Base-by-base conservation (phyloP, 2,113 vertebrate species). In the Pampusana beccarii region DNA sequence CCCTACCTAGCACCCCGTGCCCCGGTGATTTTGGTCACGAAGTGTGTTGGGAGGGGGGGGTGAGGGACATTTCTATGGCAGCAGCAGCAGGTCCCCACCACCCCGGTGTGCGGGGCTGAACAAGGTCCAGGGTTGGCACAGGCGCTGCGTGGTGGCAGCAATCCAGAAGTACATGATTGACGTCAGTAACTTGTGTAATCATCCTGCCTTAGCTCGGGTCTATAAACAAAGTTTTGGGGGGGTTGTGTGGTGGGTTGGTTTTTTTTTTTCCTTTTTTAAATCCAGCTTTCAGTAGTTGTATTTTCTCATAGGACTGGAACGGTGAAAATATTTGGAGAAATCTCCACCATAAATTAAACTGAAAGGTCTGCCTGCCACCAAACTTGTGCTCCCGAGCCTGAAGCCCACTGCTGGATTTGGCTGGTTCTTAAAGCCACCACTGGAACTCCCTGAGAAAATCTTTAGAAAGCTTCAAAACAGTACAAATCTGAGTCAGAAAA, bases 131-230 rank as follows among this genome's bases (percentile, higher is more conserved):
- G 58, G 74, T 48, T 96, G 94, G 95, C 94, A 96, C 84, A 62
- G 11, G 3, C 36, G 6, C 28, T 28, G 79, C 4, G 0, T 0
- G 5, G 74, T 93, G 96, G 95, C 95, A 79, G 87, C 10, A 18
- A 78, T 97, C 95, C 97, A 96, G 88, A 88, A 97, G 95, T 67
- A 96, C 82, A 89, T 88, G 57, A 92, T 67, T 92, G 95, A 97
- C 67, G 78, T 97, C 73, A 94, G 93, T 34, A 17, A 5, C 92
- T 83, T 92, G 92, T 89, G 96, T 57, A 74, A 94, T 13, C 85
- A 75, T 34, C 60, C 90, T 83, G 64, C 60, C 50, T 57, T 54
- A 38, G 82, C 88, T 58, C 4, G 1, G 13, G 87, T 50, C 91
- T 69, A 57, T 46, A 75, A 85, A 94, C 91, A 90, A 51, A 71